Conservation (phyloP, 2,113 vertebrate species). For the Macroglossus sobrinus region DNA sequence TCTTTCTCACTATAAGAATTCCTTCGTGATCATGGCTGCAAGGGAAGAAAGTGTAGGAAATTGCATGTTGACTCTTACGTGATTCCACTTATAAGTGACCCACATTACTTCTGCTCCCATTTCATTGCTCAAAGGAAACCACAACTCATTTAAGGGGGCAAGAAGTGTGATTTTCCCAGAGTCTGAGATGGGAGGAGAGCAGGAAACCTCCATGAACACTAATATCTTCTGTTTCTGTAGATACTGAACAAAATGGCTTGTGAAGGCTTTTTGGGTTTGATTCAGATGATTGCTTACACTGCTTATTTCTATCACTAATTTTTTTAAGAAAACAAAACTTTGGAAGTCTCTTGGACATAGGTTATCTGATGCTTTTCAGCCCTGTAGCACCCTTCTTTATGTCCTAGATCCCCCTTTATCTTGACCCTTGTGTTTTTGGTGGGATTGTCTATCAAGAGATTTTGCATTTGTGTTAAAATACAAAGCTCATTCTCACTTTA, state of each 20-base stretch:
- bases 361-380: not conserved
- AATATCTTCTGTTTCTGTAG: not conserved
- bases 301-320: not conserved
- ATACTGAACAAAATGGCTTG: not conserved
- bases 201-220: not conserved
- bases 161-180: not conserved
- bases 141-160: not conserved
- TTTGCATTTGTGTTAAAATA: not conserved
- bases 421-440: not conserved
- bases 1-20: not conserved
- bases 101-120: not conserved
- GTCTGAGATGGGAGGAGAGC: not conserved
- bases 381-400: not conserved
- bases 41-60: not conserved
- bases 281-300: not conserved
- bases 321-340: not conserved
- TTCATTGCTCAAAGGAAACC: not conserved
- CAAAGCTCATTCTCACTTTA: not conserved
- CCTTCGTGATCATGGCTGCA: not conserved
- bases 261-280: fast-evolving
- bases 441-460: not conserved
- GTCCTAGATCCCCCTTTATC: not conserved
- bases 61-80: not conserved
- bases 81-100: too few relatives aligned
- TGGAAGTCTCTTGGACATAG: too few relatives aligned